phyloP scores from a whole-genome alignment of 2,888 invertebrate species.

The Anarsia innoxiella region DNA sequence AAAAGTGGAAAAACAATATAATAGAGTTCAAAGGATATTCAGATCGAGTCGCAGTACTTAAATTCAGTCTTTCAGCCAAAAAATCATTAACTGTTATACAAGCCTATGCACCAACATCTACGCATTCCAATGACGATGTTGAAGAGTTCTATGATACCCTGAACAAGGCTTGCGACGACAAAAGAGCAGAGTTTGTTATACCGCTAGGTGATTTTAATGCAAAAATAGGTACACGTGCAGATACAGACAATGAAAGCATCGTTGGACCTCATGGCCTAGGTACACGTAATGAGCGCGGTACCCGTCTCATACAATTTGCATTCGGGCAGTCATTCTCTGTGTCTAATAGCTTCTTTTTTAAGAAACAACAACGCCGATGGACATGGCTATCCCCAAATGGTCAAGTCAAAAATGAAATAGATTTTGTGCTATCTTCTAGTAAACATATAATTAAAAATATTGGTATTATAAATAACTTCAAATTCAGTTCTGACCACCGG shows the following conservation, averaged over 20 bases:
- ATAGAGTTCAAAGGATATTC: slow-evolving; percentile 4
- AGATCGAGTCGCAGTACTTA: background rate
- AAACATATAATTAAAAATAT: background rate
- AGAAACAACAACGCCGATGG: background rate
- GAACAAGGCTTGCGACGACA: slow-evolving; percentile 2
- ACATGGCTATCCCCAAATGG: background rate
- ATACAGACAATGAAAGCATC: background rate
- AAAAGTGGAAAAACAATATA: slow-evolving; percentile 5
- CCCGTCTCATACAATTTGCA: slow-evolving; percentile 1
- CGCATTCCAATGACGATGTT: slow-evolving; percentile 1
- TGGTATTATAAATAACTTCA: background rate
- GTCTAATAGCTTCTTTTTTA: slow-evolving; percentile 2
- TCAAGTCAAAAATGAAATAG: background rate
- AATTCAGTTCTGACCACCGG: background rate
- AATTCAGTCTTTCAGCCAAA: background rate
- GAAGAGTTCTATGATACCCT: slow-evolving; percentile 2
- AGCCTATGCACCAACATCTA: slow-evolving; percentile 1
- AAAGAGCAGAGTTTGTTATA: slow-evolving; percentile 1
- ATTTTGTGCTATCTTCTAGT: background rate
- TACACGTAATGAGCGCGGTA: slow-evolving; percentile 1
- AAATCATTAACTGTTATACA: background rate
- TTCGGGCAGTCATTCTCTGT: too few species aligned
- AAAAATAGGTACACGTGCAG: background rate
- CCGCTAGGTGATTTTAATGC: slow-evolving; percentile 6
- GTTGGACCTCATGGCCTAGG: slow-evolving; percentile 1